phyloP scores from a whole-genome alignment of 2,888 invertebrate species.

The Scaptomyza tumidula region DNA sequence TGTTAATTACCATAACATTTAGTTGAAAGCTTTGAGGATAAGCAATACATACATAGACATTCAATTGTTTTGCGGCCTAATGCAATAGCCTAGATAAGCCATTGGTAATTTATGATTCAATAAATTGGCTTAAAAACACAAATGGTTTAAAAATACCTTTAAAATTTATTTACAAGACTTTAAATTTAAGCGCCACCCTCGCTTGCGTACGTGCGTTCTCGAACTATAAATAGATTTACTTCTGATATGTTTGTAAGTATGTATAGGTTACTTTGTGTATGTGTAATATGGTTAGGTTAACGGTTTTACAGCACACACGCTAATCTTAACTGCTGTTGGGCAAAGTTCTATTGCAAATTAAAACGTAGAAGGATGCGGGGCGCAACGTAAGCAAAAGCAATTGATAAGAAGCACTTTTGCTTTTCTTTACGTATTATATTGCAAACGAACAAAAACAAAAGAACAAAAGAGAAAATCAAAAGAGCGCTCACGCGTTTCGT shows the following conservation, averaged over 20 bases:
- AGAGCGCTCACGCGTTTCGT: background rate
- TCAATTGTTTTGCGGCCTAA: slow-evolving; percentile 27
- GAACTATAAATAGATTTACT: slow-evolving; percentile 18
- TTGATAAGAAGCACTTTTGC: slow-evolving; percentile 77
- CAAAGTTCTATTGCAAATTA: slow-evolving; percentile 62
- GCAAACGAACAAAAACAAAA: slow-evolving; percentile 16
- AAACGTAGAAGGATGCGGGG: slow-evolving; percentile 1
- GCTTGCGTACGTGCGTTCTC: background rate
- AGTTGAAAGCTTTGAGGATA: slow-evolving; percentile 43
- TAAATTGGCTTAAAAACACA: background rate
- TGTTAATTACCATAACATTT: slow-evolving; percentile 67
- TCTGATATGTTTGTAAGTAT: background rate
- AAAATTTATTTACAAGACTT: too few relatives aligned
- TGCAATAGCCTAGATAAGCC: slow-evolving; percentile 37
- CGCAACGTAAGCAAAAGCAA: slow-evolving; percentile 22
- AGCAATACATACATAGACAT: background rate
- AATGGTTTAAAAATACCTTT: background rate
- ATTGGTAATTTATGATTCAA: slow-evolving; percentile 40
- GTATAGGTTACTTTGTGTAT: background rate
- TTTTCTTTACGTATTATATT: slow-evolving; percentile 52
- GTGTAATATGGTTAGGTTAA: slow-evolving; percentile 1
- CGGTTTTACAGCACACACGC: slow-evolving; percentile 51
- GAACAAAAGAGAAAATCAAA: background rate
- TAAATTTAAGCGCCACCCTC: slow-evolving; percentile 22
- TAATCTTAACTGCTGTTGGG: slow-evolving; percentile 69